Evolutionary conservation across 1,140 invertebrate species (phyloP).

Genomic region (Popillia japonica): DNA sequence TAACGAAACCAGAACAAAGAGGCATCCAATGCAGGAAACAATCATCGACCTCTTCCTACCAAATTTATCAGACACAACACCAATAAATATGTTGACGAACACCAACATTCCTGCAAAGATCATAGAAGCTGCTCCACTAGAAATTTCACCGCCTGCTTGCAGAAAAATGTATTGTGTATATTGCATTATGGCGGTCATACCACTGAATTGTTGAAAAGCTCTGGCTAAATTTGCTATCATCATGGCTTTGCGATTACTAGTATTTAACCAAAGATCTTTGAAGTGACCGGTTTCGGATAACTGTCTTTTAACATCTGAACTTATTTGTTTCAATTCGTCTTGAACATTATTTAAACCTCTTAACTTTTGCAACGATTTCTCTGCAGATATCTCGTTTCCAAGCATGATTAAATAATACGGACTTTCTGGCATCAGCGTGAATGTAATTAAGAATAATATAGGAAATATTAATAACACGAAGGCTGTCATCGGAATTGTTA

Average conservation of each 20-base stretch:
- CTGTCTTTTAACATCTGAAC: constrained; percentile 45
- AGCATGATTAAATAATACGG: constrained; percentile 60
- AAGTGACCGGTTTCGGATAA: constrained; percentile 47
- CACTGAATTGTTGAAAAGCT: constrained; percentile 43
- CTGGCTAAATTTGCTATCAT: constrained; percentile 37
- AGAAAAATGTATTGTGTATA: constrained; percentile 38
- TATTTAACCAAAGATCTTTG: constrained; percentile 54
- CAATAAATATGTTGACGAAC: not conserved
- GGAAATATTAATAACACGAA: constrained; percentile 23
- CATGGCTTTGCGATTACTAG: constrained; percentile 61
- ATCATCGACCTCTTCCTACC: constrained; percentile 1
- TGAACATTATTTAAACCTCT: constrained; percentile 57
- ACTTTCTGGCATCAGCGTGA: constrained; percentile 79
- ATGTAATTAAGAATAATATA: constrained; percentile 69
- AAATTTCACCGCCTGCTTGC: constrained; percentile 63
- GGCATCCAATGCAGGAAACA: not conserved
- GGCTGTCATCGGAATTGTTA: constrained; percentile 6
- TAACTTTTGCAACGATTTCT: constrained; percentile 11
- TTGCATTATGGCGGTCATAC: constrained; percentile 42
- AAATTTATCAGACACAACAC: not conserved
- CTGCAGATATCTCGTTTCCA: constrained; percentile 13
- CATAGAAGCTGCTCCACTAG: constrained; percentile 66
- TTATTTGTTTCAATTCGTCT: constrained; percentile 43
- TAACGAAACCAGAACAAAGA: not conserved
- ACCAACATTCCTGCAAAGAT: constrained; percentile 48